A percentile compares a stretch with the other conserved stretches of the same genome.
These are phyloP conservation scores for Drosophila pseudotalamancana DNA, from an alignment of 2,888 invertebrate genomes.

Conservation along the genomic window DNA sequence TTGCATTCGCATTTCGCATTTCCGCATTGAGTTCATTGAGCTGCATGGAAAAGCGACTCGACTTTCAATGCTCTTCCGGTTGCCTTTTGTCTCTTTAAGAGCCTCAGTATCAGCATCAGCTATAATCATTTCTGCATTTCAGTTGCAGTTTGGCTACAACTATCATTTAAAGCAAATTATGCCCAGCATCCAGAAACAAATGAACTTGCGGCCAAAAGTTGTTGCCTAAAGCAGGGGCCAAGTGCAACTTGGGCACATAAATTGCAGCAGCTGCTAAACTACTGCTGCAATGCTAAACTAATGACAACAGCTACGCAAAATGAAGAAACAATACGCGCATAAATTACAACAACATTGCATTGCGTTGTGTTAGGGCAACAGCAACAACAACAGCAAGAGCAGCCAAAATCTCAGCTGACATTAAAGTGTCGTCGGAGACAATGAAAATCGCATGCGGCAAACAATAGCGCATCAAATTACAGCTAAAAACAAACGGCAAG, in stretches of 20 bases:
- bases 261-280: constrained; percentile 57
- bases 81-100: constrained; percentile 36
- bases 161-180: constrained; percentile 48
- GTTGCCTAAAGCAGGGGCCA: constrained; percentile 26
- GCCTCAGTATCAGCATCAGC: too few species aligned
- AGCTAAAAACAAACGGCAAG: constrained; percentile 55
- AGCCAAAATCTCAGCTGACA: constrained; percentile 56
- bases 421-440: constrained; percentile 48
- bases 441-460: constrained; percentile 53
- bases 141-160: constrained; percentile 17
- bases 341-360: constrained; percentile 69
- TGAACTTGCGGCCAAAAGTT: constrained; percentile 48
- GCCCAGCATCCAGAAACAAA: constrained; percentile 48
- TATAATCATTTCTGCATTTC: constrained; percentile 38
- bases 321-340: constrained; percentile 77
- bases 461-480: constrained; percentile 75
- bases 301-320: constrained; percentile 60
- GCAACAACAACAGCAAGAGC: constrained; percentile 18
- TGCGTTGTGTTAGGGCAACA: constrained; percentile 37
- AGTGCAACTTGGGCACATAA: constrained; percentile 52
- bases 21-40: constrained; percentile 72
- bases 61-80: constrained; percentile 38
- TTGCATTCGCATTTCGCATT: constrained; percentile 67
- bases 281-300: constrained; percentile 42
- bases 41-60: constrained; percentile 37